A percentile compares a stretch with the other conserved stretches of the same genome.
These are phyloP conservation scores for Drosophila histrio DNA, from an alignment of 2,888 invertebrate species.

Conservation along the genomic window DNA sequence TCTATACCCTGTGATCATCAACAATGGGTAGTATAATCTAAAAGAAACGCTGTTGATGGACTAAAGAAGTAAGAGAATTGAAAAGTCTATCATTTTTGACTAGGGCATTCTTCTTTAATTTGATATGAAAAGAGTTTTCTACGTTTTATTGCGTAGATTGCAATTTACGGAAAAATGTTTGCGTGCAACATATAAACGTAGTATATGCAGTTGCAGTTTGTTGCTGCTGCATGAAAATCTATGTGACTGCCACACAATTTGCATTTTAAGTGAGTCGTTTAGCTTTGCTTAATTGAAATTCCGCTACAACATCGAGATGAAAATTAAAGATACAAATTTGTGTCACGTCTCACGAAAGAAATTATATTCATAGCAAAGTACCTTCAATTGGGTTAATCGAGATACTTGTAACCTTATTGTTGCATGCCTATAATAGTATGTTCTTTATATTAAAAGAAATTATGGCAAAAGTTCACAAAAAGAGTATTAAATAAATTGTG, in stretches of 20 bases:
- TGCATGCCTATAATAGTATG: not conserved
- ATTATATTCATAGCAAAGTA: constrained; percentile 8
- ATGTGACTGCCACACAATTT: constrained; percentile 65
- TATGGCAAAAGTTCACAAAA: too few relatives aligned
- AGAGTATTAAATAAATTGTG: too few relatives aligned
- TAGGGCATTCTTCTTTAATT: constrained; percentile 8
- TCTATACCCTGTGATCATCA: not conserved
- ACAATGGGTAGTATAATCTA: not conserved
- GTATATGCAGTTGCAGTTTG: constrained; percentile 6
- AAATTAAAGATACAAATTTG: constrained; percentile 52
- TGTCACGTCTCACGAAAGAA: constrained; percentile 22
- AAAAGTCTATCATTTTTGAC: constrained; percentile 23
- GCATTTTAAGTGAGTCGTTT: constrained; percentile 79
- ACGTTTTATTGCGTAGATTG: constrained; percentile 18
- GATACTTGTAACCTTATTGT: not conserved
- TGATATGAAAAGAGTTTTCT: constrained; percentile 36
- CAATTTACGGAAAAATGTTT: constrained; percentile 28
- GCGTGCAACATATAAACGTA: constrained; percentile 2
- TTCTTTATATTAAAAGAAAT: too few relatives aligned
- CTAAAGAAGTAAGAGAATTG: too few relatives aligned
- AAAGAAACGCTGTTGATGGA: too few relatives aligned
- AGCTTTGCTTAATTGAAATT: constrained; percentile 70
- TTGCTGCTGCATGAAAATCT: constrained; percentile 45
- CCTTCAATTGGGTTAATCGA: constrained; percentile 5
- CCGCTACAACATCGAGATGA: constrained; percentile 50